A percentile compares a stretch with the other conserved stretches of the same genome.
Evolutionary conservation across 1,140 invertebrate genomes (phyloP).

Genomic region (Aphaenogaster ashmeadi): DNA sequence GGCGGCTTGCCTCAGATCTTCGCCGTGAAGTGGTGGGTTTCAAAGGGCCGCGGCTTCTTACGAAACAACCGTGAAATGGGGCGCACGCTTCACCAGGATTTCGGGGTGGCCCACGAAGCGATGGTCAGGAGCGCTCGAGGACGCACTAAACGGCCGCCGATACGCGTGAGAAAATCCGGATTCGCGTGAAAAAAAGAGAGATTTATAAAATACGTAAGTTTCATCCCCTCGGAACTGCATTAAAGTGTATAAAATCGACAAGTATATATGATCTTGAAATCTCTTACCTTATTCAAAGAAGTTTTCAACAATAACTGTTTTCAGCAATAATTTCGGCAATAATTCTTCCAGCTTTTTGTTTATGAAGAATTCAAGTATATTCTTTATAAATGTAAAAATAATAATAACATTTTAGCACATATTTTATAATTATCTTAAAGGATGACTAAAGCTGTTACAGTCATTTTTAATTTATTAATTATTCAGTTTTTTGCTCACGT

Average conservation of each 20-base stretch:
- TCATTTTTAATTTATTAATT: not conserved
- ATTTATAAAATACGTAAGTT: slow-evolving; percentile 13
- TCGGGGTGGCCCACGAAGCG: slow-evolving; percentile 69
- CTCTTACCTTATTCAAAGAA: not conserved
- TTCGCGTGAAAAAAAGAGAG: slow-evolving; percentile 55
- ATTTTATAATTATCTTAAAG: not conserved
- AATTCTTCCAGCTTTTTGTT: not conserved
- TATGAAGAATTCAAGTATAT: not conserved
- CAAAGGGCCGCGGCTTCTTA: slow-evolving; percentile 75
- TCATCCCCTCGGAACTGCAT: not conserved
- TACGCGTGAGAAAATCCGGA: slow-evolving; percentile 61
- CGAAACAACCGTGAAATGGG: slow-evolving; percentile 69
- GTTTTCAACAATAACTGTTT: not conserved
- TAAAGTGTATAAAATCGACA: not conserved
- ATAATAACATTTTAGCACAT: not conserved
- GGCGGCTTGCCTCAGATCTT: slow-evolving; percentile 77
- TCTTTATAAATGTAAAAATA: not conserved
- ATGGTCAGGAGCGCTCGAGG: slow-evolving; percentile 59
- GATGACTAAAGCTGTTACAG: not conserved
- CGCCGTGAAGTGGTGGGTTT: slow-evolving; percentile 77
- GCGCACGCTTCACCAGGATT: slow-evolving; percentile 73
- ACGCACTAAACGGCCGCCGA: slow-evolving; percentile 18
- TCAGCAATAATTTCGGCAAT: not conserved
- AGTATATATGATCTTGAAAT: not conserved
- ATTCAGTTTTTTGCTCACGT: not conserved